Conservation (phyloP, 2,888 invertebrate species). For the Thysanoteuthis rhombus region DNA sequence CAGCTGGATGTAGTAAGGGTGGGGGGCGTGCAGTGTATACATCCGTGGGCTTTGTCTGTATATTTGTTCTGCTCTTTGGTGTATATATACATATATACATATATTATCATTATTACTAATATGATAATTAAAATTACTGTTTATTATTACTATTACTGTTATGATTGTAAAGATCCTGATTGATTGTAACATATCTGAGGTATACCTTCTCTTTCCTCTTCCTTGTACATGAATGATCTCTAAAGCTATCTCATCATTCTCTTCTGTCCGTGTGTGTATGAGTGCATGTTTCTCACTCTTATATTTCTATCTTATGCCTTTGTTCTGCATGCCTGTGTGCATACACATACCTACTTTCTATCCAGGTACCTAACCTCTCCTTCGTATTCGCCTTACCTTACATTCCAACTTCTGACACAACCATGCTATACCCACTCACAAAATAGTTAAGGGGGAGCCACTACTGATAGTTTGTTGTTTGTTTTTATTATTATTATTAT, state of each 20-base stretch:
- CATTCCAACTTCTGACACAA: background rate
- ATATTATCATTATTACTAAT: slow-evolving; percentile 21
- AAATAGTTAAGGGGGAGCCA: background rate
- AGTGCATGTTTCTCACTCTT: background rate
- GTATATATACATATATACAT: background rate
- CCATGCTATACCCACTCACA: slow-evolving; percentile 19
- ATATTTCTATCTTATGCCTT: background rate
- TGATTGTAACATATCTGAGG: background rate
- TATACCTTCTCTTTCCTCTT: background rate
- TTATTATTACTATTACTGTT: background rate
- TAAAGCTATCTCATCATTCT: background rate
- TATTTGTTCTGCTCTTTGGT: slow-evolving; percentile 25
- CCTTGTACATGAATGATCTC: background rate
- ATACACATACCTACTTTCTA: background rate
- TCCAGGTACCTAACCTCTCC: background rate
- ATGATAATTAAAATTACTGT: slow-evolving; percentile 16
- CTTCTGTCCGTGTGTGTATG: background rate
- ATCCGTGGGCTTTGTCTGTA: slow-evolving; percentile 22
- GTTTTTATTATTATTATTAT: too few relatives aligned
- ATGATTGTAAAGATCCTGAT: background rate
- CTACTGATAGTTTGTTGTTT: background rate
- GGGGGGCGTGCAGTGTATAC: slow-evolving; percentile 18
- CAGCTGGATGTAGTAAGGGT: slow-evolving; percentile 22
- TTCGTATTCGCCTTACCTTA: background rate
- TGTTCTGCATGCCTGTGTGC: too few relatives aligned